Conservation (phyloP, 2,797 vertebrate genomes). For the Halcyon badia region DNA sequence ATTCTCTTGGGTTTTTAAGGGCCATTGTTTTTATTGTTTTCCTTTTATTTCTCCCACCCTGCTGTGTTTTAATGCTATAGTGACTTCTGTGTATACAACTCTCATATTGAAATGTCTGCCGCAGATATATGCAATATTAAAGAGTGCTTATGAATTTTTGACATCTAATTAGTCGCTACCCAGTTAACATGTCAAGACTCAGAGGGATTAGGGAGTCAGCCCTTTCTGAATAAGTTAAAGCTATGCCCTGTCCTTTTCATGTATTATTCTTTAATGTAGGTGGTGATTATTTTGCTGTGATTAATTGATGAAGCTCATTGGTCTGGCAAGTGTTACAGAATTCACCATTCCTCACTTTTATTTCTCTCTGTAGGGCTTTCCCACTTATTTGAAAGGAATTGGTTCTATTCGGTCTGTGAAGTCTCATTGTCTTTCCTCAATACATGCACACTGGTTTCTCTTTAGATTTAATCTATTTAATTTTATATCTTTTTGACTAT, state of each 20-base stretch:
- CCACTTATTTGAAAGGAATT: slow-evolving; percentile 59
- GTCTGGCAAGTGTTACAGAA: slow-evolving; percentile 85
- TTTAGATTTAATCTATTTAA: slow-evolving; percentile 40
- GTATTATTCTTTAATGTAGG: slow-evolving; percentile 95
- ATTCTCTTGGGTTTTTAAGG: slow-evolving; percentile 90
- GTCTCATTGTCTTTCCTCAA: slow-evolving; percentile 30
- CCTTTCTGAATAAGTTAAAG: slow-evolving; percentile 94
- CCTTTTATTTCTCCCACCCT: slow-evolving; percentile 86
- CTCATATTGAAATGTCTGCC: slow-evolving; percentile 98
- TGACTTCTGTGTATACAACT: slow-evolving; percentile 95
- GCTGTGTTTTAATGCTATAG: slow-evolving; percentile 89
- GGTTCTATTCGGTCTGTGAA: slow-evolving; percentile 42
- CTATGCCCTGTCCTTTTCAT: slow-evolving; percentile 91
- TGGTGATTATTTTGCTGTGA: slow-evolving; percentile 96
- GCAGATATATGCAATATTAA: slow-evolving; percentile 99
- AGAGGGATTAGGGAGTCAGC: slow-evolving; percentile 89
- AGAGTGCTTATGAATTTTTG: slow-evolving; percentile 99
- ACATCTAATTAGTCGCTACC: slow-evolving; percentile 99
- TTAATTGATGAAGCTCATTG: slow-evolving; percentile 95
- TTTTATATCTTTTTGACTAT: not conserved
- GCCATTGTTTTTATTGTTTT: slow-evolving; percentile 92
- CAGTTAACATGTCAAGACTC: slow-evolving; percentile 97
- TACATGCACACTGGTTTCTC: not conserved
- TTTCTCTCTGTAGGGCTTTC: slow-evolving; percentile 76
- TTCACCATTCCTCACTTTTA: slow-evolving; percentile 79